A percentile compares a stretch with the other conserved stretches of the same genome.
Evolutionary conservation across 2,888 invertebrate genomes (phyloP).

Genomic region (Hirudinaria manillensis): DNA sequence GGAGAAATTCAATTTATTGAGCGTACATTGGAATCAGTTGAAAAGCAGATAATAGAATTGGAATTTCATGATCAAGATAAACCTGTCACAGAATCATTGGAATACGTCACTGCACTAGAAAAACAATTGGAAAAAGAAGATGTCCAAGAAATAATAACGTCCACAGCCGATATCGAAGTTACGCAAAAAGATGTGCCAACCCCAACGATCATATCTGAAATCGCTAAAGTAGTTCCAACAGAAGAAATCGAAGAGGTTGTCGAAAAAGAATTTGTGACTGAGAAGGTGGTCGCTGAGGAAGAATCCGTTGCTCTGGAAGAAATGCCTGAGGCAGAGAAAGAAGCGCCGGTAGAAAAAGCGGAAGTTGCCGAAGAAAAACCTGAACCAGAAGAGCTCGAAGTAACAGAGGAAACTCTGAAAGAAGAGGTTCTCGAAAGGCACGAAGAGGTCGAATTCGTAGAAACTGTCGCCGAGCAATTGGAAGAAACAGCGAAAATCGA

Average conservation of each 20-base stretch:
- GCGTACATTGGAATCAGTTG: conserved; percentile 2
- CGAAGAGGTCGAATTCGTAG: too few relatives aligned
- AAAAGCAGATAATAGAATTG: neutral
- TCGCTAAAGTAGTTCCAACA: neutral
- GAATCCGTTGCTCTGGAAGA: neutral
- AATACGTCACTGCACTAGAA: neutral
- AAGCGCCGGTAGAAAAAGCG: too few relatives aligned
- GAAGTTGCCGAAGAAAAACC: too few relatives aligned
- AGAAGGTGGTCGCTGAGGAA: neutral
- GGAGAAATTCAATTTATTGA: conserved; percentile 1
- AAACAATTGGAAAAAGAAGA: neutral
- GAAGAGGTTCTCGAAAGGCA: too few relatives aligned
- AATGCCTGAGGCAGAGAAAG: neutral
- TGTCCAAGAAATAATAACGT: neutral
- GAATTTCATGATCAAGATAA: neutral
- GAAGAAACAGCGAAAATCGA: too few relatives aligned
- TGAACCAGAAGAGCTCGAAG: too few relatives aligned
- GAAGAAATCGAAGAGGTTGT: neutral
- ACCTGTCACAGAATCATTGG: neutral
- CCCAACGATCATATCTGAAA: neutral
- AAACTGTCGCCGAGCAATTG: too few relatives aligned
- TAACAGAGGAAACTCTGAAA: too few relatives aligned
- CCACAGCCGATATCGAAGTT: neutral
- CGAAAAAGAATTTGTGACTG: conserved; percentile 1
- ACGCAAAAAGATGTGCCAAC: neutral